phyloP scores from a whole-genome alignment of 2,797 vertebrate species.

The Gadopsis bispinosus region DNA sequence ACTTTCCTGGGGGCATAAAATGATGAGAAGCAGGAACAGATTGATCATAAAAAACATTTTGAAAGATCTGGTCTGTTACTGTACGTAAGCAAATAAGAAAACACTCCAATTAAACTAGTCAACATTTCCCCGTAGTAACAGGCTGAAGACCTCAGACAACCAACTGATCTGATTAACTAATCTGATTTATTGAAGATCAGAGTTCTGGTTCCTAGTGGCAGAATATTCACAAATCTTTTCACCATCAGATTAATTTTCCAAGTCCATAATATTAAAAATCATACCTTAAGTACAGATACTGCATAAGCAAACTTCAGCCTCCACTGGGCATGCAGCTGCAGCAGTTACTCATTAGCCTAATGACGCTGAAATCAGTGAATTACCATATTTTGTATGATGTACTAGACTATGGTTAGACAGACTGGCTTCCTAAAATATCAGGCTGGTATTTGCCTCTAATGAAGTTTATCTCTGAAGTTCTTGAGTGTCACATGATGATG shows the following conservation, averaged over 20 bases:
- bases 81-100: background rate
- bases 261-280: background rate
- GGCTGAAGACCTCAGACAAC: background rate
- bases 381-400: background rate
- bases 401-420: background rate
- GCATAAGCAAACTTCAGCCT: background rate
- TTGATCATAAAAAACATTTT: background rate
- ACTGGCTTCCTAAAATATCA: background rate
- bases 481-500: background rate
- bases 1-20: slow-evolving; percentile 1
- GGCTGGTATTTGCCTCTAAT: background rate
- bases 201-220: background rate
- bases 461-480: background rate
- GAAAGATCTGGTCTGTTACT: background rate
- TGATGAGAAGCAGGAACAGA: background rate
- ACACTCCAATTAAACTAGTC: background rate
- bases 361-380: background rate
- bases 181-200: background rate
- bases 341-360: background rate
- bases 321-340: background rate
- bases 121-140: background rate
- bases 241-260: background rate
- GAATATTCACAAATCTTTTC: background rate
- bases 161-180: background rate
- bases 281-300: background rate